Evolutionary conservation across 2,113 vertebrate genomes (phyloP), one percentile per base, ranked within the genome.

Genomic region (Rhinoderma darwinii): DNA sequence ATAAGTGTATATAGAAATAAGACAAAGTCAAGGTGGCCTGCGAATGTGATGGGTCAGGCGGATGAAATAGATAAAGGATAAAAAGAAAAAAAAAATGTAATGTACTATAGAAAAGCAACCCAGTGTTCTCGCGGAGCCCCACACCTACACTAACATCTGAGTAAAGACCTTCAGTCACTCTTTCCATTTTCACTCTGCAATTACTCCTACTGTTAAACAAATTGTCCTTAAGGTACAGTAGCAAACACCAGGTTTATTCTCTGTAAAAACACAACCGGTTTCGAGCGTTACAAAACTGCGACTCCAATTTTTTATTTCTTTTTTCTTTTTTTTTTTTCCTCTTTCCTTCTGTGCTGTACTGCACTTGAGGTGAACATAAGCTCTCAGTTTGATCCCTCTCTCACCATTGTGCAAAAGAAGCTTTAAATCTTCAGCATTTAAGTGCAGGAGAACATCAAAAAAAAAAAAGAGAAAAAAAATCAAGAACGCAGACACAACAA

Each of bases 1-100:
- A 98, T 98, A 98, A 99, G 97, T 96, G 97, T 96, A 97, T 95
- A 94, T 96, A 98, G 96, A 97, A 96, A 81, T 96, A 97, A 99
- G 97, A 97, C 97, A 96, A 96, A 95, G 56, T 88, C 88, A 91
- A 88, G 89, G 89, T 88, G 91, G 92, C 91, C 27, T 30, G 54
- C 39, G 15, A 59, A 61, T 30, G 51, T 74, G 50, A 87, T 30
- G 54, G 78, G 78, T 87, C 50, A 61, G 75, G 73, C 25, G 30
- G 17, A 39, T 27, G 80, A 82, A 84, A 84, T 61, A 75, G n/a
- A n/a, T n/a, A 75, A 75, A 59, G 54, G 50, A 98, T 96, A 98
- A 96, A 96, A 95, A 99, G 96, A 97, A 96, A 96, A 97, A 99
- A 97, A 96, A 97, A 96, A 96, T 94, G 89, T 92, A 93, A 90